Conservation (phyloP, 1,140 invertebrate genomes). For the Doryteuthis pealeii region DNA sequence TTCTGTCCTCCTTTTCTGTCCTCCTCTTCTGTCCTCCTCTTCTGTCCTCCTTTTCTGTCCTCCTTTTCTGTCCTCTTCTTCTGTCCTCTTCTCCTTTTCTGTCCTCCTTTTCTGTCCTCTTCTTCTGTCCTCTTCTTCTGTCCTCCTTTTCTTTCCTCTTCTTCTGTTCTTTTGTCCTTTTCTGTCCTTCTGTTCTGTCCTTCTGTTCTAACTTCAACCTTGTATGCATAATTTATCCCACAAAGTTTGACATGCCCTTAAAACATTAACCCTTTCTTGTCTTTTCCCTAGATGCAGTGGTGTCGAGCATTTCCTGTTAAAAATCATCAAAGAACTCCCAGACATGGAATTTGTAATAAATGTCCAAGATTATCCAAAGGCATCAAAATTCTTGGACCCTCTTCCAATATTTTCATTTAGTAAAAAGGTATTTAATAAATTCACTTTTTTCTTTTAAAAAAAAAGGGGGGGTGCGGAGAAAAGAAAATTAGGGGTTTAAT, state of each 20-base stretch:
- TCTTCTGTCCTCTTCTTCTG: too few relatives aligned
- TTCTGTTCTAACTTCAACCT: too few relatives aligned
- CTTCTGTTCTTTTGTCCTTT: too few relatives aligned
- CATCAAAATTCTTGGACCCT: conserved; percentile 68
- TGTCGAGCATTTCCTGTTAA: conserved; percentile 81
- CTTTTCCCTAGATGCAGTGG: conserved; percentile 73
- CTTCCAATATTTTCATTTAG: conserved; percentile 92
- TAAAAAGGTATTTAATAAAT: conserved; percentile 68
- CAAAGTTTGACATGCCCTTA: too few relatives aligned
- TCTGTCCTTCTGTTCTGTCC: too few relatives aligned
- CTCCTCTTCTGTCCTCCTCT: neutral
- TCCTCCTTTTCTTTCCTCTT: too few relatives aligned
- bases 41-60: neutral
- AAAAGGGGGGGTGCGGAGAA: too few relatives aligned
- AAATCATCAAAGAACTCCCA: conserved; percentile 70
- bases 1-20: neutral
- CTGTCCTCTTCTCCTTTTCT: too few relatives aligned
- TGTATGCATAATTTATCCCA: too few relatives aligned
- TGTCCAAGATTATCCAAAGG: conserved; percentile 89
- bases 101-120: too few relatives aligned
- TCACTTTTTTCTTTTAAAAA: too few relatives aligned
- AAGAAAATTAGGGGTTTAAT: too few relatives aligned
- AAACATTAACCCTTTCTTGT: neutral
- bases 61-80: neutral
- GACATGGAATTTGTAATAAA: conserved; percentile 89